Evolutionary conservation across 2,113 vertebrate species (phyloP).

Genomic region (Dolichallabes microphthalmus): DNA sequence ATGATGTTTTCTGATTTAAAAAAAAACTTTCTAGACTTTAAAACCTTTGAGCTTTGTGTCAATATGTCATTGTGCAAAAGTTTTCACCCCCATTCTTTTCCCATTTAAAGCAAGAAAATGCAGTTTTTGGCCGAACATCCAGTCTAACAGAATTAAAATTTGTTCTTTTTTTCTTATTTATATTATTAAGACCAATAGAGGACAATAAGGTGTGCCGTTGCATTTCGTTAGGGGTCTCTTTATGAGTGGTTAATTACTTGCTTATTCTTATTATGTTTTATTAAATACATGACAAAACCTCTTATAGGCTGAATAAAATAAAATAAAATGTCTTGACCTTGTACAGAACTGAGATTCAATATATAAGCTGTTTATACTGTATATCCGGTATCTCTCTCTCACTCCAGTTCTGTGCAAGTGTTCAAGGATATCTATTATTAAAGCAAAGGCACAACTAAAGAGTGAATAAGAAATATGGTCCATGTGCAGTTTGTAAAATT

Average conservation of each 20-base stretch:
- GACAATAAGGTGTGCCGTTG: not conserved
- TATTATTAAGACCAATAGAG: not conserved
- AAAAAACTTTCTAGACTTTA: not conserved
- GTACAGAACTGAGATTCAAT: not conserved
- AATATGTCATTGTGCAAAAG: not conserved
- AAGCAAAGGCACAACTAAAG: not conserved
- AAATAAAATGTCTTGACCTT: not conserved
- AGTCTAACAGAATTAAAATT: not conserved
- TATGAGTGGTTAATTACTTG: not conserved
- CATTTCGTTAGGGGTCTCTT: not conserved
- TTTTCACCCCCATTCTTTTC: not conserved
- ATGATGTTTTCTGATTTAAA: not conserved
- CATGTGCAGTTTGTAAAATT: not conserved
- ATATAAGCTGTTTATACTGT: not conserved
- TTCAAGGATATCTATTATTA: not conserved
- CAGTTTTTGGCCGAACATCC: not conserved
- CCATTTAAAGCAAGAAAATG: not conserved
- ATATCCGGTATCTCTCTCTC: too few relatives aligned
- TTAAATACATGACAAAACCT: not conserved
- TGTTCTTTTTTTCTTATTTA: not conserved
- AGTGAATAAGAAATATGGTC: not conserved
- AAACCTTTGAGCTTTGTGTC: not conserved
- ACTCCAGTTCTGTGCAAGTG: not conserved
- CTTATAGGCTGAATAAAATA: not conserved
- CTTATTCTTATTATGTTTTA: not conserved